Evolutionary conservation across 2,888 invertebrate species (phyloP).

Genomic region (Acanthococcus lagerstroemiae): DNA sequence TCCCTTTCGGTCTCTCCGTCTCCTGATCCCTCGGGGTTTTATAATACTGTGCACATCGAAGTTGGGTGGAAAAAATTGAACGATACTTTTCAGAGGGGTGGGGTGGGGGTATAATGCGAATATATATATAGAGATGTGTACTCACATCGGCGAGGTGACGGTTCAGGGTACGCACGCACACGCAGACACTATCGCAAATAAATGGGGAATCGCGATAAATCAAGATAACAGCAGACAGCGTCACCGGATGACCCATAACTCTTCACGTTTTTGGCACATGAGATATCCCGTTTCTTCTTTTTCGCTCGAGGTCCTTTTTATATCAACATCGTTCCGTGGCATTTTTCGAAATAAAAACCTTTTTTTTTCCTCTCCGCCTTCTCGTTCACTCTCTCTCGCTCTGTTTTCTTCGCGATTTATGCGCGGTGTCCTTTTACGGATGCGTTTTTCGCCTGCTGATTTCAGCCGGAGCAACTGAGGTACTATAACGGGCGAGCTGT

Average conservation of each 20-base stretch:
- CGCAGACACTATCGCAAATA: not conserved
- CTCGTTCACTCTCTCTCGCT: too few relatives aligned
- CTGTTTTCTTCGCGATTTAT: too few relatives aligned
- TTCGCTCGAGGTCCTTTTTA: not conserved
- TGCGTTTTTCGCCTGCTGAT: not conserved
- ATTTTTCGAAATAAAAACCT: not conserved
- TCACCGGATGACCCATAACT: constrained; percentile 32
- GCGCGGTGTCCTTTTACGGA: not conserved
- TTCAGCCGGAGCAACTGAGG: too few relatives aligned
- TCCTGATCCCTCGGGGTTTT: constrained; percentile 28
- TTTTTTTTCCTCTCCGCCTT: not conserved
- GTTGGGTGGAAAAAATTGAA: constrained; percentile 28
- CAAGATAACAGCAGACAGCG: constrained; percentile 31
- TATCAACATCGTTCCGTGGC: not conserved
- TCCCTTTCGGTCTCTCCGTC: not conserved
- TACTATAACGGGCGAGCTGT: too few relatives aligned
- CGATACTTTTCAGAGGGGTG: constrained; percentile 11
- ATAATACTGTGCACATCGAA: constrained; percentile 11
- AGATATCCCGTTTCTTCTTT: constrained; percentile 19
- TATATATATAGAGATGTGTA: constrained; percentile 5
- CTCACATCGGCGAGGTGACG: not conserved
- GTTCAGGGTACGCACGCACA: not conserved
- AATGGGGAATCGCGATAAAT: constrained; percentile 29
- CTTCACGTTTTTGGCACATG: constrained; percentile 32
- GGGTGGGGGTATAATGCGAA: constrained; percentile 11